Percentiles rank a stretch among this genome's conserved stretches.
Conservation (phyloP, 1,140 invertebrate species). For the Arion vulgaris region DNA sequence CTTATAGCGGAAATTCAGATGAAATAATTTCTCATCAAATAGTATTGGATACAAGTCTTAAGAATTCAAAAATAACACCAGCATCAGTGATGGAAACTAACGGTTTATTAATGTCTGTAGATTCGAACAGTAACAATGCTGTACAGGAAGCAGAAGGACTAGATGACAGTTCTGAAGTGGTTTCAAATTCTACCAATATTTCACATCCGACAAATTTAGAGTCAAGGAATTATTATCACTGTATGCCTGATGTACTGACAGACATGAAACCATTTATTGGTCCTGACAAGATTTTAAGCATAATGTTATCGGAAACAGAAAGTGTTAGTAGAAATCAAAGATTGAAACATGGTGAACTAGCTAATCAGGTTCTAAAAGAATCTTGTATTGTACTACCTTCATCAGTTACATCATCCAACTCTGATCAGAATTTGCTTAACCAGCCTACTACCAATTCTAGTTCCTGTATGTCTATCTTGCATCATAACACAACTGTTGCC, state of each 20-base stretch:
- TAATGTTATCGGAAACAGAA: background rate
- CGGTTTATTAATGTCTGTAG: too few relatives aligned
- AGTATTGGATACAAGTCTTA: background rate
- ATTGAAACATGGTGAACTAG: background rate
- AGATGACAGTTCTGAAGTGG: background rate
- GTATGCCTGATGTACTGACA: background rate
- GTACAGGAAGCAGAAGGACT: background rate
- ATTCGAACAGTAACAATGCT: background rate
- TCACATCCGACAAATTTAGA: background rate
- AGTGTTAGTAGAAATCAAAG: background rate
- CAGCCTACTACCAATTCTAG: too few relatives aligned
- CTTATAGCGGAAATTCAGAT: background rate
- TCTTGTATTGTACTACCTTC: constrained; percentile 18
- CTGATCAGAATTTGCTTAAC: background rate
- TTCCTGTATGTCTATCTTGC: too few relatives aligned
- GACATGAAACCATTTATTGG: too few relatives aligned
- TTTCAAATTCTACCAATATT: background rate
- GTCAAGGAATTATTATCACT: background rate
- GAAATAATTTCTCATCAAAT: background rate
- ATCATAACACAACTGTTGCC: too few relatives aligned
- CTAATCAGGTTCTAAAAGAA: constrained; percentile 21
- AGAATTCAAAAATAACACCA: too few relatives aligned
- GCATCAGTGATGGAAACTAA: too few relatives aligned
- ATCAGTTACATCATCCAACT: background rate
- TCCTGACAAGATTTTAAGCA: background rate